Evolutionary conservation across 2,797 vertebrate species (phyloP).

Genomic region (Otolemur crassicaudatus): DNA sequence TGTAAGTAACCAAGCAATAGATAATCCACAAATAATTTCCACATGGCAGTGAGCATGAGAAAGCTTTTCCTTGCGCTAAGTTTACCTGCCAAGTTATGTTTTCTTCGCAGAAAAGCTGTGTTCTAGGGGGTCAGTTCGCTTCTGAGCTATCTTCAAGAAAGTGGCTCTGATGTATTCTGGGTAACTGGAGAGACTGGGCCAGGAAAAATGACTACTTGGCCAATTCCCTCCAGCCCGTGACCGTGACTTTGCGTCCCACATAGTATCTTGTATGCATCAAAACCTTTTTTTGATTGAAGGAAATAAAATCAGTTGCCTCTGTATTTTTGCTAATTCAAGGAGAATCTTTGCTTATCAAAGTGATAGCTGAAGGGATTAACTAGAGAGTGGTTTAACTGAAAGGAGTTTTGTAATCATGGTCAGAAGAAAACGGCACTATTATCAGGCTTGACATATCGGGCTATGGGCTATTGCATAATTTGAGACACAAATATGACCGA

Average conservation of each 20-base stretch:
- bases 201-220: neutral
- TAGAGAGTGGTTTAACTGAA: slow-evolving; percentile 66
- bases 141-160: neutral
- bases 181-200: neutral
- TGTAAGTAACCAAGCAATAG: neutral
- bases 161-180: neutral
- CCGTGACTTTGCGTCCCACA: neutral
- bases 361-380: neutral
- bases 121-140: neutral
- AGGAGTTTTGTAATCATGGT: slow-evolving; percentile 62
- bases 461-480: neutral
- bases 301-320: neutral
- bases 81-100: neutral
- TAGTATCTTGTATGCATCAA: neutral
- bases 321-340: neutral
- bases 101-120: neutral
- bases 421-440: slow-evolving; percentile 2
- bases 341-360: slow-evolving; percentile 36
- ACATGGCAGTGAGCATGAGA: neutral
- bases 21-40: neutral
- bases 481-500: neutral
- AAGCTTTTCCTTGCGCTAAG: neutral
- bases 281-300: neutral
- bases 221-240: neutral
- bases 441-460: neutral